phyloP scores from a whole-genome alignment of 1,140 invertebrate species.

The Bombus impatiens region DNA sequence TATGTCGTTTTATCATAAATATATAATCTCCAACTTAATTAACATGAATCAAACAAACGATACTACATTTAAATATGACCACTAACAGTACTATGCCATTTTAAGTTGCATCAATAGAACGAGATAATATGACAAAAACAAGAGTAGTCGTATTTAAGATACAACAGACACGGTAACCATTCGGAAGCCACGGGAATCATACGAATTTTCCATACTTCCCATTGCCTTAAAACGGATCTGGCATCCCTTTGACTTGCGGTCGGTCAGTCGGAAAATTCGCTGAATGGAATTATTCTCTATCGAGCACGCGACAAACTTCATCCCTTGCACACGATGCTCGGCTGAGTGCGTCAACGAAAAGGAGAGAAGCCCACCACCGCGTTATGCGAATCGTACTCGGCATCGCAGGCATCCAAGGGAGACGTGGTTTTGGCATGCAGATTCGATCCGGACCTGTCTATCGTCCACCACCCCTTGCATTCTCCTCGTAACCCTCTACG shows the following conservation, averaged over 20 bases:
- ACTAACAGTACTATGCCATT: neutral
- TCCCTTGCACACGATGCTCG: conserved; percentile 61
- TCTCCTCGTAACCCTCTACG: conserved; percentile 5
- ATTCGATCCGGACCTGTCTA: conserved; percentile 64
- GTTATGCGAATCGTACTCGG: conserved; percentile 35
- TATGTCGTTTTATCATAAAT: too few species aligned
- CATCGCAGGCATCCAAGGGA: conserved; percentile 50
- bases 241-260: neutral
- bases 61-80: too few species aligned
- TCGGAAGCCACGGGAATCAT: neutral
- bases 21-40: too few species aligned
- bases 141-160: neutral
- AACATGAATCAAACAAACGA: too few species aligned
- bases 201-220: conserved; percentile 21
- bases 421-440: conserved; percentile 71
- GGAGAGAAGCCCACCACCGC: conserved; percentile 54
- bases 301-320: conserved; percentile 64
- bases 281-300: conserved; percentile 66
- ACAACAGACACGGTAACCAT: neutral
- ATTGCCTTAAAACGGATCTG: neutral
- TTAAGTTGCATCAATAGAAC: neutral
- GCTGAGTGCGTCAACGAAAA: conserved; percentile 60
- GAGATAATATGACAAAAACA: neutral
- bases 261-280: conserved; percentile 66
- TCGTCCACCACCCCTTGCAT: conserved; percentile 37